Evolutionary conservation across 1,140 invertebrate genomes (phyloP).

Genomic region (Conus ventricosus): DNA sequence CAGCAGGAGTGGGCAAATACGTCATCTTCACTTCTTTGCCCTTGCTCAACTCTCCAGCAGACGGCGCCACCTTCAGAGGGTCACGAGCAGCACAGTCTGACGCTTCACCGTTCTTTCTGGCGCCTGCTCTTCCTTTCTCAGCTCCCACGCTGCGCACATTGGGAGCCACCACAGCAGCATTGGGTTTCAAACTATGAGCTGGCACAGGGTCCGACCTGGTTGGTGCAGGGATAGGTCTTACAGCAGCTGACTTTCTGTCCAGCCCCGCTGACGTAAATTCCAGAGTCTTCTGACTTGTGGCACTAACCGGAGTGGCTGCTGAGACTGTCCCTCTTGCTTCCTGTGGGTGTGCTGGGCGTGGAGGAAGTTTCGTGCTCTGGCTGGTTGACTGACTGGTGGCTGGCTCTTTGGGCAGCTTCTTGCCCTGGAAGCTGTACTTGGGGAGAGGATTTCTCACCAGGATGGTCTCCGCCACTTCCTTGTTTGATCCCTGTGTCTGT

Average conservation of each 20-base stretch:
- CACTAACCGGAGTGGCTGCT: too few relatives aligned
- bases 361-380: not conserved
- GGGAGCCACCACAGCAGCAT: not conserved
- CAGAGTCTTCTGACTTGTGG: not conserved
- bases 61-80: not conserved
- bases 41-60: not conserved
- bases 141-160: not conserved
- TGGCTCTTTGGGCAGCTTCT: slow-evolving; percentile 44
- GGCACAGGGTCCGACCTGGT: not conserved
- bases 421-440: slow-evolving; percentile 61
- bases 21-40: not conserved
- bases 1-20: not conserved
- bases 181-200: not conserved
- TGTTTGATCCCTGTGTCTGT: not conserved
- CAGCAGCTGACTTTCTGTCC: slow-evolving; percentile 8
- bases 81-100: not conserved
- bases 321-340: not conserved
- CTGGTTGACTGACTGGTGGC: not conserved
- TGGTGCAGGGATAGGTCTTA: not conserved
- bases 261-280: not conserved
- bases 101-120: not conserved
- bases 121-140: not conserved
- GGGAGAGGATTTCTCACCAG: slow-evolving; percentile 60
- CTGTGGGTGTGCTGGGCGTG: not conserved
- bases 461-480: slow-evolving; percentile 40